Evolutionary conservation across 2,113 vertebrate species (phyloP), one percentile per base, ranked within the genome.

Genomic region (Dermatemys mawii): DNA sequence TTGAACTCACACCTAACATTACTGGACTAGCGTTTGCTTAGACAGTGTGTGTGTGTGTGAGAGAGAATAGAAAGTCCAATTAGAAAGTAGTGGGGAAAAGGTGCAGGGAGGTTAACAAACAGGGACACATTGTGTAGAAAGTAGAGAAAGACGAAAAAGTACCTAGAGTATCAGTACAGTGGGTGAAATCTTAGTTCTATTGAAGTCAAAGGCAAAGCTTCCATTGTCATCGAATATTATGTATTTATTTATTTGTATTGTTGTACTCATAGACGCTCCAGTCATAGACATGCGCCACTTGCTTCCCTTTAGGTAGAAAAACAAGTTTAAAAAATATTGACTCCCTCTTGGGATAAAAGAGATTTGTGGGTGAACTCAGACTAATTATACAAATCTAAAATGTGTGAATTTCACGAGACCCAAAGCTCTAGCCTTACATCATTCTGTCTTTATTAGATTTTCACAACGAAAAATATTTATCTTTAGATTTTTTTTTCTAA

Each of bases 381-480:
- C 75, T 81, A 88, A 85, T 87, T 81, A 21, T 92, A 89, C 46
- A 35, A 83, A 60, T 2, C 82, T 87, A 38, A 46, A 89, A 87
- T 63, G n/a, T 26, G 81, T 94, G 78, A 51, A 76, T 90, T 94
- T 70, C 44, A 63, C 55, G 94, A 91, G 91, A 86, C 46, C 55
- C 79, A 32, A 82, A 38, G 86, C 87, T 82, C 17, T 82, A 0
- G 93, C 90, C 55, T 93, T 24, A 54, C 9, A 8, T 5, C 50
- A 63, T 14, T 81, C 12, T 17, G 50, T 38, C 92, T 93, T 85
- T 46, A 80, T 92, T 70, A 81, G 35, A 46, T 94, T 91, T 94
- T 91, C 51, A 92, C 4, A 6, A 35, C 83, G 76, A 90, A 93
- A 95, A 78, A 46, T 78, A 93, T 14, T 86, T 87, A 93, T 89